Percentiles rank a stretch among this genome's conserved stretches.
phyloP scores from a whole-genome alignment of 1,140 invertebrate genomes.

The Papilio polyxenes region DNA sequence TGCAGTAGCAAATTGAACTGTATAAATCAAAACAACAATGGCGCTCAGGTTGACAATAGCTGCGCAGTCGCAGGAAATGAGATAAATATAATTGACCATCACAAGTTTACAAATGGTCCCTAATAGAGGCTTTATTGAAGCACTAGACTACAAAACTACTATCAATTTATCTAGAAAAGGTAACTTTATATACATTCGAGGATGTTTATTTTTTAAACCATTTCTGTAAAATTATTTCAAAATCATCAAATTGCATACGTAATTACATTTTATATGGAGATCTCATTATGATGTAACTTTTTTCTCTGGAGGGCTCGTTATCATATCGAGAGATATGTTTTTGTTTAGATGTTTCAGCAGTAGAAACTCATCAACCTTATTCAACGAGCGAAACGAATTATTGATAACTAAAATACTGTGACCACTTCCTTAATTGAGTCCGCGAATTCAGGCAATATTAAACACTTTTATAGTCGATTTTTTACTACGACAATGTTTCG shows the following conservation, averaged over 20 bases:
- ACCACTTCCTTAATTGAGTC: not conserved
- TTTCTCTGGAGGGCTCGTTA: too few species aligned
- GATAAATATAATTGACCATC: slow-evolving; percentile 15
- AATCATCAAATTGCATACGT: too few species aligned
- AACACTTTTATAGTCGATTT: not conserved
- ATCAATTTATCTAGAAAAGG: not conserved
- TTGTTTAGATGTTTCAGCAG: too few species aligned
- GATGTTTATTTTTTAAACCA: too few species aligned
- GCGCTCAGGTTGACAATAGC: slow-evolving; percentile 14
- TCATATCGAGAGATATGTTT: too few species aligned
- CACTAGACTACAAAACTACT: not conserved
- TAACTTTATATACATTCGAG: too few species aligned
- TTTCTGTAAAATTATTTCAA: too few species aligned
- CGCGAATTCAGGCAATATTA: not conserved
- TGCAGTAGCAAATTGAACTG: slow-evolving; percentile 3
- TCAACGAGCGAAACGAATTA: too few species aligned
- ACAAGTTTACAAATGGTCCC: not conserved
- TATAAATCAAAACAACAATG: slow-evolving; percentile 22
- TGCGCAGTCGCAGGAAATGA: slow-evolving; percentile 6
- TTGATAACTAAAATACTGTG: too few species aligned
- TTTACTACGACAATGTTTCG: not conserved
- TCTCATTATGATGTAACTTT: too few species aligned
- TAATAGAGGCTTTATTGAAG: not conserved
- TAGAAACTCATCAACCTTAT: too few species aligned
- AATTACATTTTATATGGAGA: too few species aligned